Evolutionary conservation across 1,140 invertebrate genomes (phyloP), one percentile per base, ranked within the genome.

Genomic region (Pissodes strobi): DNA sequence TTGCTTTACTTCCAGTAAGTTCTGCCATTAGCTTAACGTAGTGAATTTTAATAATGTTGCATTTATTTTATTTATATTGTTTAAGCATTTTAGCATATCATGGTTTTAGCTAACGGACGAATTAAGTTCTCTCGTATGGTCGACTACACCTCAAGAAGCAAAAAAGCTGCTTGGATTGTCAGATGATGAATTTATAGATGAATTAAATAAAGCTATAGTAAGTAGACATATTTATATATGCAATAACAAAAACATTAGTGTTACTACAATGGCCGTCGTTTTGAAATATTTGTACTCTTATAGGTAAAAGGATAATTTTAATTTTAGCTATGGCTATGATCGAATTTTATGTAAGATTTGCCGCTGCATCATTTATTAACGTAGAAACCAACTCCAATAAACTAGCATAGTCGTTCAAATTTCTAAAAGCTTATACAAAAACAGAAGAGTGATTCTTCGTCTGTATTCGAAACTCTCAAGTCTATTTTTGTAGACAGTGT

Each of bases 51-150:
- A 48, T 58, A 60, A n/a, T 21, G 4, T n/a, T 6, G 10, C 53
- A 34, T 61, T 61, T 49, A 59, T 53, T 27, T 9, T 12, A 55
- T 15, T 51, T 39, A 19, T 9, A 10, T 34, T 17, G 34, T 13
- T 21, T 15, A 30, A n/a, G n/a, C n/a, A n/a, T n/a, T n/a, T n/a
- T n/a, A n/a, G n/a, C n/a, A n/a, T n/a, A n/a, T n/a, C n/a, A n/a
- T n/a, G n/a, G n/a, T n/a, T 69, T 79, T 62, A 90, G 81, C 79
- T 97, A 3, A 88, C 85, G 61, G 83, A 88, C 38, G 82, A 83
- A 15, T 77, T 87, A 2, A 94, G 91, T 74, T 97, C 94, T 0
- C 79, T 99, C 1, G 94, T 98, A 0, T 99, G 97, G 97, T 91
- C 90, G 22, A 91, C 91, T 0, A 88, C 88, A 30, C 81, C 83